Base-by-base conservation (phyloP, 2,888 invertebrate genomes). In the Lasioglossum malachurum region DNA sequence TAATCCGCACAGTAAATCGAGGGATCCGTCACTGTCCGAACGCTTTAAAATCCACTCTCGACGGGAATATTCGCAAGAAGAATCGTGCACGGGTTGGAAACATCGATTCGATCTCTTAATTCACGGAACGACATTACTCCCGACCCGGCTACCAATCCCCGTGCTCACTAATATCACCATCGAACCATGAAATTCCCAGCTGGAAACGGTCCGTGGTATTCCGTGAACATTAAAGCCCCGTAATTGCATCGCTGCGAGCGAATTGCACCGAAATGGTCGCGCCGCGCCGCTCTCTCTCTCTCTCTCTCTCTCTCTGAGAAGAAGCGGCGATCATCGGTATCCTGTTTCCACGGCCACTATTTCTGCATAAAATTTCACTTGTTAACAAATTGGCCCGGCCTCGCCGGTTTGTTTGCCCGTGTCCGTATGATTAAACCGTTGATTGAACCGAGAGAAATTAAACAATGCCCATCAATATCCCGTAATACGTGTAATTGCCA, bases 191-290 rank as follows among this genome's bases (percentile, higher is more conserved):
- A 94, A 93, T 94, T 94, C 91, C 88, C 93, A 92, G 88, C 90
- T 92, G 92, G 91, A 92, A 93, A 92, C 91, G 90, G 90, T 90
- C 87, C 88, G 85, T 89, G 85, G 90, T 91, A 93, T 93, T 93
- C 91, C 89, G 89, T 87, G 92, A 92, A 92, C 93, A 94, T 93
- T 94, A 92, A 92, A 92, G 93, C 91, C 80, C 84, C 84, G 93
- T 94, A 94, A 94, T 94, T 94, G 93, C 93, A 93, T 93, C 92
- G 92, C 91, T 91, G 91, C 92, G 88, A 92, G 92, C 89, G 91
- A 92, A 93, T 91, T 92, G 91, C 91, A 90, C 86, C 89, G 85
- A 69, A 89, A 92, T 79, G 80, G 80, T 81, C 86, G 82, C 82
- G 60, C 64, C 67, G 77, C n/a, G 44, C 23, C 41, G n/a, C 23